A percentile compares a stretch with the other conserved stretches of the same genome.
These are phyloP conservation scores for Dynastes maya DNA, from an alignment of 2,888 invertebrate genomes.

Conservation along the genomic window DNA sequence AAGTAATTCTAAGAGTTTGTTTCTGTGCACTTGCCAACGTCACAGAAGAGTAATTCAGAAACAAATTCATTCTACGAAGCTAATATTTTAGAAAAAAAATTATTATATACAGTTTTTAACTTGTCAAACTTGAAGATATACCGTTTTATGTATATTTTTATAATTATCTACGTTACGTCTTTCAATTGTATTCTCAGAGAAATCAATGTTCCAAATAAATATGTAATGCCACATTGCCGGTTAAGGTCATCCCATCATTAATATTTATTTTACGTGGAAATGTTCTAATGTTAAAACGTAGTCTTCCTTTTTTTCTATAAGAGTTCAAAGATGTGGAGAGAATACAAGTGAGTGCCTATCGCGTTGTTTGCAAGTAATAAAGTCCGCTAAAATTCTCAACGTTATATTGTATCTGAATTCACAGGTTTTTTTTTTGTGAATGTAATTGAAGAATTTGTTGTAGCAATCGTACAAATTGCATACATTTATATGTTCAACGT, in stretches of 20 bases:
- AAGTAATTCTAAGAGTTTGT: too few relatives aligned
- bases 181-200: not conserved
- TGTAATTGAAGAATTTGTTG: not conserved
- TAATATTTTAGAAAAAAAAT: too few relatives aligned
- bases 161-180: too few relatives aligned
- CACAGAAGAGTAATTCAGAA: too few relatives aligned
- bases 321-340: constrained; percentile 10
- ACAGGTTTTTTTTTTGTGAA: constrained; percentile 19
- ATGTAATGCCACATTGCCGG: too few relatives aligned
- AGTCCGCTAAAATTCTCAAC: constrained; percentile 15
- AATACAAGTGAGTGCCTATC: constrained; percentile 20
- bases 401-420: constrained; percentile 23
- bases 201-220: too few relatives aligned
- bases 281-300: constrained; percentile 2
- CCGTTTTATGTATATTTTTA: too few relatives aligned
- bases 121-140: too few relatives aligned
- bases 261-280: constrained; percentile 36
- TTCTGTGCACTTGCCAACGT: too few relatives aligned
- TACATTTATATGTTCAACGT: not conserved
- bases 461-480: too few relatives aligned
- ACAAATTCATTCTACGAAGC: too few relatives aligned
- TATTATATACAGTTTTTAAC: too few relatives aligned
- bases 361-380: constrained; percentile 23
- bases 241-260: constrained; percentile 26
- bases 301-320: constrained; percentile 10